These are phyloP conservation scores for Malurus leucopterus DNA, from an alignment of 2,797 vertebrate genomes.

Conservation along the genomic window DNA sequence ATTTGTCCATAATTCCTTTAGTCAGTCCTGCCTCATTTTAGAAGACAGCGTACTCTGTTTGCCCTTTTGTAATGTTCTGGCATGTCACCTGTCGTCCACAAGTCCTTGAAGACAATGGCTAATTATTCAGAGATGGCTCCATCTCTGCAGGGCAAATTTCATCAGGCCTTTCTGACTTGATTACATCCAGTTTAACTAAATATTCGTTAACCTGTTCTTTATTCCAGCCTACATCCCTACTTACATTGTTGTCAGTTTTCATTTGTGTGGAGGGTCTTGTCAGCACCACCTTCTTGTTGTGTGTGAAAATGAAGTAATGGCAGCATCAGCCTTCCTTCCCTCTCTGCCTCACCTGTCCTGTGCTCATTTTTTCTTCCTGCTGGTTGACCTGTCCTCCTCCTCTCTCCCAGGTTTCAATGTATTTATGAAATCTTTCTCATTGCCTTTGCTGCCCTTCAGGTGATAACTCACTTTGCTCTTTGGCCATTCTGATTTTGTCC, in stretches of 20 bases:
- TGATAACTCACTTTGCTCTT: conserved; percentile 1
- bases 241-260: conserved; percentile 22
- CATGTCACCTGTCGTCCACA: not conserved
- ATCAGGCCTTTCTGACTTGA: conserved; percentile 16
- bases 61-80: not conserved
- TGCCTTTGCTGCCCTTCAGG: conserved; percentile 26
- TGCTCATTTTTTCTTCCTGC: not conserved
- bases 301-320: not conserved
- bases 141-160: not conserved
- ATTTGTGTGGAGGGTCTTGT: not conserved
- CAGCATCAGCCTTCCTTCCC: not conserved
- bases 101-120: not conserved
- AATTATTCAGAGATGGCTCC: conserved; percentile 5
- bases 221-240: not conserved
- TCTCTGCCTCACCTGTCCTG: not conserved
- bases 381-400: not conserved
- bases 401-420: not conserved
- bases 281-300: not conserved
- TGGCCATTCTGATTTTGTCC: not conserved
- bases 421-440: conserved; percentile 7
- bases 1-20: not conserved
- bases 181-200: conserved; percentile 29
- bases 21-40: not conserved
- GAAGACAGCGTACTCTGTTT: not conserved
- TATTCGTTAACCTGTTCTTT: conserved; percentile 11